phyloP scores from a whole-genome alignment of 1,140 invertebrate species.

The Drosophila arawakana region DNA sequence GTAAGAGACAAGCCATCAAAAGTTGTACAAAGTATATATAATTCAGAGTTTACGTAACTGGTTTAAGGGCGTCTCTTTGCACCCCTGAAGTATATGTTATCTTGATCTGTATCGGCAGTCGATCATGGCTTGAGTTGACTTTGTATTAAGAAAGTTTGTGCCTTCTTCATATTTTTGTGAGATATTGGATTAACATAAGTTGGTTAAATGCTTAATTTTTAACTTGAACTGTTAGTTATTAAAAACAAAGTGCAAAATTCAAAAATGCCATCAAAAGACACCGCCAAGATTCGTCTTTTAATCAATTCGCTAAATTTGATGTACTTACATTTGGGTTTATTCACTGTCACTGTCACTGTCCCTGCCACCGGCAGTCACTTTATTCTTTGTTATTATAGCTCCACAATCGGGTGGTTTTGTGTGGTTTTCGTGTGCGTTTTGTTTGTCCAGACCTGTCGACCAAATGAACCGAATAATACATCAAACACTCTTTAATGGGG shows the following conservation, averaged over 20 bases:
- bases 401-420: constrained; percentile 34
- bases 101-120: constrained; percentile 1
- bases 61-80: not conserved
- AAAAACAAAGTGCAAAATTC: not conserved
- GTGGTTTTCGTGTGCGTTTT: constrained; percentile 51
- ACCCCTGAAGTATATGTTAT: constrained; percentile 5
- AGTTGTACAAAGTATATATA: no score
- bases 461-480: constrained; percentile 84
- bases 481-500: constrained; percentile 83
- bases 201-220: no score
- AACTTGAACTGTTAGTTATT: no score
- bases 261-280: not conserved
- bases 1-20: not conserved
- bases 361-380: constrained; percentile 64
- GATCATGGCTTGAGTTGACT: not conserved
- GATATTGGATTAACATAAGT: no score
- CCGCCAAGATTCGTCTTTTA: not conserved
- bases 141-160: no score
- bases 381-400: constrained; percentile 34
- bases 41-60: not conserved
- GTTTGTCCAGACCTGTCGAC: constrained; percentile 84
- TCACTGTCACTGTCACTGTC: constrained; percentile 55
- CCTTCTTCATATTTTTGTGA: no score
- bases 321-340: constrained; percentile 44
- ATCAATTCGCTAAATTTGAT: constrained; percentile 1